Evolutionary conservation across 2,888 invertebrate genomes (phyloP), one percentile per base, ranked within the genome.

Genomic region (Shargacucullia verbasci): DNA sequence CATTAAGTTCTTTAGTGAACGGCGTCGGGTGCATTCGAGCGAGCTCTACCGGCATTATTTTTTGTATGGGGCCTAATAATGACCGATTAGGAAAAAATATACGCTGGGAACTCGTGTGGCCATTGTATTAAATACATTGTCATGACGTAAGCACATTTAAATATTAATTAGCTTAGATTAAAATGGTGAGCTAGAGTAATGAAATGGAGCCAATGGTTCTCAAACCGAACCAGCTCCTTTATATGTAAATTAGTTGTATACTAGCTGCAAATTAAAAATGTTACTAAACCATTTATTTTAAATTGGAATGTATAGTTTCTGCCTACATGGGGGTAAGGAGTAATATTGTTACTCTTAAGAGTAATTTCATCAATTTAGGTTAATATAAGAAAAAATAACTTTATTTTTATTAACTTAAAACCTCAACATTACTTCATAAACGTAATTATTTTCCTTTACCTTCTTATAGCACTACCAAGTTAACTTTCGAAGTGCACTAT

Each of bases 111-210:
- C 84, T 76, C 75, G 80, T 83, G 81, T 83, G 81, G 71, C 80
- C 81, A 86, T 84, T 82, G 81, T 88, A 85, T 83, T 86, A 86
- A 86, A 82, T 83, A 86, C 86, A 83, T 84, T 84, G 83, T 87
- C 84, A 83, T 92, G 91, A 91, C 90, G 90, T 90, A 85, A 84
- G 89, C 89, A 86, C 82, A 72, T 89, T 89, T 82, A 78, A 81
- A 84, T 85, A 86, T 86, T 90, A 88, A 91, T 90, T 87, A 88
- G 83, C 81, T 85, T 80, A 79, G 79, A 84, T 83, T 83, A 82
- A 76, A 74, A 76, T 76, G 53, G 71, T 76, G 61, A 61, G 63
- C 46, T 46, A 49, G 58, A 67, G 62, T 71, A 73, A 75, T 75
- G 71, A 69, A 71, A 74, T 56, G 61, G 41, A 64, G 50, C 53